Base-by-base conservation (phyloP, 2,113 vertebrate species). In the Corythornis madagascariensis region DNA sequence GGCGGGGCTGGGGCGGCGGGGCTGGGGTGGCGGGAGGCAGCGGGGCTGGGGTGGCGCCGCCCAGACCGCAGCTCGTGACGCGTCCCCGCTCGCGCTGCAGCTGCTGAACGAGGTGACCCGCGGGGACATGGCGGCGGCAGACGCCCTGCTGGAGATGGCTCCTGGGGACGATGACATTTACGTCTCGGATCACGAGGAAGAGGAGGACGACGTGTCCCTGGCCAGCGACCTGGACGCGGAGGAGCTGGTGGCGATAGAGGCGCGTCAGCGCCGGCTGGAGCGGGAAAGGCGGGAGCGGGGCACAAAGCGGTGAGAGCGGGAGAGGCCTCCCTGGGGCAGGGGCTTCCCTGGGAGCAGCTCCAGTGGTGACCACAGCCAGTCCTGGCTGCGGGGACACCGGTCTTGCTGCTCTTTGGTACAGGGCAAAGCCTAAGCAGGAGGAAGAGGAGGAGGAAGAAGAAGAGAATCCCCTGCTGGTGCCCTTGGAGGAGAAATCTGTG, bases 181-280 rank as follows among this genome's bases (percentile, higher is more conserved):
- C 12, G 43, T 99, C 50, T 99, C 99, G 0, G 98, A 97, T 1
- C 73, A 86, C 0, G 97, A 91, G 0, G 93, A 91, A 4, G 96
- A 53, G 0, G 96, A 97, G 3, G 96, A 98, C 0, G 75, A 97
- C 3, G 91, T 98, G 38, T 99, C 99, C 65, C 95, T 99, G 96
- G 99, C 97, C 16, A 99, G 99, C 3, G 99, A 99, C 71, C 95
- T 99, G 65, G 99, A 99, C 83, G 97, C 98, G 0, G 98, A 99
- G 4, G 99, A 99, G 53, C 66, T 99, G 83, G 97, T 97, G 9
- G 98, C 98, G 89, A 97, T 99, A 4, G 94, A 98, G 78, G 92
- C 96, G 52, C 96, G 81, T 50, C 86, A 89, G 94, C 95, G 71
- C 73, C 91, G 24, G 69, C 86, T 92, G 94, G 21, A 82, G 95